These are phyloP conservation scores for Penaeus chinensis DNA, from an alignment of 1,140 invertebrate genomes.

Conservation along the genomic window DNA sequence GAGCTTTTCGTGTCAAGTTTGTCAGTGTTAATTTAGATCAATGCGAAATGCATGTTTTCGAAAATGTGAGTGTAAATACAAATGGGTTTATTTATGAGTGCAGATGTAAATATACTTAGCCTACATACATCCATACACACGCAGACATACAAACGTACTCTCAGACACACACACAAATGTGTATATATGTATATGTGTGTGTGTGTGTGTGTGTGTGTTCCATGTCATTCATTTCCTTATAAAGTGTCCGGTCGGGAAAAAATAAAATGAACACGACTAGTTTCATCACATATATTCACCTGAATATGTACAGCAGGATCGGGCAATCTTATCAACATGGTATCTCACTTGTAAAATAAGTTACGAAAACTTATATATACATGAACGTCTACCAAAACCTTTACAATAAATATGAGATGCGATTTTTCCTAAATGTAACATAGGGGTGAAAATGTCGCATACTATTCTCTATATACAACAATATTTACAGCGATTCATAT, in stretches of 20 bases:
- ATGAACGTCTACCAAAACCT: constrained; percentile 38
- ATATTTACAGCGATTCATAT: constrained; percentile 19
- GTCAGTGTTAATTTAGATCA: too few relatives aligned
- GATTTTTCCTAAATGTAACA: constrained; percentile 4
- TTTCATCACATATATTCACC: constrained; percentile 45
- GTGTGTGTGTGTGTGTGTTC: not conserved
- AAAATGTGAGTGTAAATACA: not conserved
- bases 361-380: constrained; percentile 49
- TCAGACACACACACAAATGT: not conserved
- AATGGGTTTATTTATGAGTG: not conserved
- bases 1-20: too few relatives aligned
- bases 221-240: too few relatives aligned
- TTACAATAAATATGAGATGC: constrained; percentile 38
- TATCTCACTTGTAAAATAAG: constrained; percentile 37
- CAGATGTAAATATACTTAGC: not conserved
- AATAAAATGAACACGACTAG: not conserved
- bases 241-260: not conserved
- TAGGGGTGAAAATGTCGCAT: not conserved
- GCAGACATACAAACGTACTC: not conserved
- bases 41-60: not conserved
- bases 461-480: constrained; percentile 1
- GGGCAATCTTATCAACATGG: constrained; percentile 14
- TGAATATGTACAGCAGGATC: constrained; percentile 28
- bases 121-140: not conserved
- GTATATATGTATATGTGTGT: not conserved